phyloP scores from a whole-genome alignment of 2,113 vertebrate genomes.

The Hirundichthys speculiger region DNA sequence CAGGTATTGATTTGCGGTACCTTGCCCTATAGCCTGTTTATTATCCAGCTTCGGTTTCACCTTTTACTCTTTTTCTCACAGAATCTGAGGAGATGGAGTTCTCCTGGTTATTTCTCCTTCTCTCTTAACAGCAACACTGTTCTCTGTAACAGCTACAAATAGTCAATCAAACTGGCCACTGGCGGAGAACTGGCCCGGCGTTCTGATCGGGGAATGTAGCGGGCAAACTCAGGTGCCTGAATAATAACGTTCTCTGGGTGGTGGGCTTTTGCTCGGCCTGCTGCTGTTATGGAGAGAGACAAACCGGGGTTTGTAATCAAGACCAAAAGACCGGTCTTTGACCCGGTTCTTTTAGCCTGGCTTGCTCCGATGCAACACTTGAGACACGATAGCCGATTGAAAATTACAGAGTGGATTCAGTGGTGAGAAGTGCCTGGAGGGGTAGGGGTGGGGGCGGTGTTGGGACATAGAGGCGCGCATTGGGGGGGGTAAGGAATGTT shows the following conservation, averaged over 20 bases:
- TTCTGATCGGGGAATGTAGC: constrained; percentile 29
- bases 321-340: constrained; percentile 57
- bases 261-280: constrained; percentile 28
- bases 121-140: constrained; percentile 34
- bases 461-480: constrained; percentile 1
- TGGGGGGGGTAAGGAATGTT: constrained; percentile 45
- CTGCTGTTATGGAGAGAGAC: constrained; percentile 26
- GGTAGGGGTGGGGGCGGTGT: constrained; percentile 39
- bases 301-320: constrained; percentile 51
- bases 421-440: constrained; percentile 64
- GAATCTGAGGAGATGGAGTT: constrained; percentile 49
- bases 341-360: constrained; percentile 65
- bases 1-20: constrained; percentile 72
- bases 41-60: constrained; percentile 70
- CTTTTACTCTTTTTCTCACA: constrained; percentile 60
- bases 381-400: constrained; percentile 68
- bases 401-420: constrained; percentile 70
- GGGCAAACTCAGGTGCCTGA: constrained; percentile 38
- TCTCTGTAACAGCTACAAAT: constrained; percentile 41
- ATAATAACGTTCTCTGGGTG: constrained; percentile 36
- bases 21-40: constrained; percentile 68
- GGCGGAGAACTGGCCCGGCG: constrained; percentile 12
- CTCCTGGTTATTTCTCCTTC: constrained; percentile 17
- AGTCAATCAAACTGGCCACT: constrained; percentile 50
- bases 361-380: constrained; percentile 64